Evolutionary conservation across 2,888 invertebrate species (phyloP).

Genomic region (Xestia c-nigrum): DNA sequence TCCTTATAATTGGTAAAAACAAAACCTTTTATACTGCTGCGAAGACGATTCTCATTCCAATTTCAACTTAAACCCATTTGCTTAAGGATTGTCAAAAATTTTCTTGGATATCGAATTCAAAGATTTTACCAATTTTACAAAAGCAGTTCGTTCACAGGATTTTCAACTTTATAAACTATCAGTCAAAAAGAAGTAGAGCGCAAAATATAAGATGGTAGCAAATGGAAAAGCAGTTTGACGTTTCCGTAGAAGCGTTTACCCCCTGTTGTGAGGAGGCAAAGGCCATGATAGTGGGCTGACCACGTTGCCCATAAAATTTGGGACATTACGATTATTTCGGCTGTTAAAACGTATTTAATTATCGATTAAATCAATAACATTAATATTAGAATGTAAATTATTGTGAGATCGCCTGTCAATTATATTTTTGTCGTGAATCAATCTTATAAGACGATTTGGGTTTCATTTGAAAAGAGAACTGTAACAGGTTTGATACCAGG

Average conservation of each 20-base stretch:
- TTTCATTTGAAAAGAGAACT: not conserved
- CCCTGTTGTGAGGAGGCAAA: constrained; percentile 71
- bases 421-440: constrained; percentile 18
- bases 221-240: constrained; percentile 59
- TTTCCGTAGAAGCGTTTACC: constrained; percentile 69
- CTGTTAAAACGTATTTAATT: constrained; percentile 62
- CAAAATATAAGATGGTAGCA: constrained; percentile 31
- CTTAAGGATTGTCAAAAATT: constrained; percentile 22
- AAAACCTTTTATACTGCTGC: constrained; percentile 28
- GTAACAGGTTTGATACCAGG: not conserved
- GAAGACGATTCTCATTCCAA: constrained; percentile 28
- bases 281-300: constrained; percentile 60
- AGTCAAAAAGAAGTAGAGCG: not conserved
- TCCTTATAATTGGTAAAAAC: constrained; percentile 59
- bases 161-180: constrained; percentile 26
- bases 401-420: constrained; percentile 34
- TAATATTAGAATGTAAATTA: constrained; percentile 42
- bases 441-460: constrained; percentile 6
- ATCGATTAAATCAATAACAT: constrained; percentile 59
- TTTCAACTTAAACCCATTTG: constrained; percentile 40
- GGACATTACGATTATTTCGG: constrained; percentile 53
- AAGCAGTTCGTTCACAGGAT: constrained; percentile 24
- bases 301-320: constrained; percentile 54
- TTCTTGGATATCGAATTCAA: constrained; percentile 1
- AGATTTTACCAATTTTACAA: constrained; percentile 15